Conservation (phyloP, 2,797 vertebrate genomes). For the Anniella stebbinsi region DNA sequence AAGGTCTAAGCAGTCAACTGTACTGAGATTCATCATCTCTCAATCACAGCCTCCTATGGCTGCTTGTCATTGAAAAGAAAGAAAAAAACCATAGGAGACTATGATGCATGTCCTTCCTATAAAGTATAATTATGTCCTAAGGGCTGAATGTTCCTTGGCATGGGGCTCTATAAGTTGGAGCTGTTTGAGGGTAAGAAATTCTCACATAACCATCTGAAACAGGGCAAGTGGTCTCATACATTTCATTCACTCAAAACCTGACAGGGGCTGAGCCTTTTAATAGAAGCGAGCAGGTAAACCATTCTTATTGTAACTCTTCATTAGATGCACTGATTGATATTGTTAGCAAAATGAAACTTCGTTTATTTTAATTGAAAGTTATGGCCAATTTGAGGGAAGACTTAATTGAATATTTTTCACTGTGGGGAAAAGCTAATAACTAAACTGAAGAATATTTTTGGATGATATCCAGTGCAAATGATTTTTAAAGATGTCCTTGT, state of each 20-base stretch:
- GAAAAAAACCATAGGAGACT: neutral
- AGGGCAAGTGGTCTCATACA: neutral
- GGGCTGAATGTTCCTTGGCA: neutral
- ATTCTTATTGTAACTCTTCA: slow-evolving; percentile 46
- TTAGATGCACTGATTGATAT: slow-evolving; percentile 59
- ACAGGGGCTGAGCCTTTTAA: slow-evolving; percentile 24
- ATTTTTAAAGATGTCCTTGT: slow-evolving; percentile 44
- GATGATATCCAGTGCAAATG: slow-evolving; percentile 68
- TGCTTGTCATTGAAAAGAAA: neutral
- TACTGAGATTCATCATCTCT: neutral
- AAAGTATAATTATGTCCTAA: neutral
- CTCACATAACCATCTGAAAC: neutral
- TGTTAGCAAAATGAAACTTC: slow-evolving; percentile 66
- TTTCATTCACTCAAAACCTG: slow-evolving; percentile 22
- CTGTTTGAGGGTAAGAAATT: neutral
- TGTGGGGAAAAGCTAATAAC: slow-evolving; percentile 68
- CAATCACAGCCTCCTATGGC: neutral
- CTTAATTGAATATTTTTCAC: slow-evolving; percentile 76
- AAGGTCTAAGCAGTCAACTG: neutral
- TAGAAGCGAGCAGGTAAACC: slow-evolving; percentile 54
- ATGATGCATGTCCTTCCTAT: neutral
- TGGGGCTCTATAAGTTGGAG: neutral
- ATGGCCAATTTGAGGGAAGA: slow-evolving; percentile 72
- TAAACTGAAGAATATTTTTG: slow-evolving; percentile 59
- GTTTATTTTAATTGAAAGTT: slow-evolving; percentile 70